Base-by-base conservation (phyloP, 2,888 invertebrate species). In the Amiota mariae region DNA sequence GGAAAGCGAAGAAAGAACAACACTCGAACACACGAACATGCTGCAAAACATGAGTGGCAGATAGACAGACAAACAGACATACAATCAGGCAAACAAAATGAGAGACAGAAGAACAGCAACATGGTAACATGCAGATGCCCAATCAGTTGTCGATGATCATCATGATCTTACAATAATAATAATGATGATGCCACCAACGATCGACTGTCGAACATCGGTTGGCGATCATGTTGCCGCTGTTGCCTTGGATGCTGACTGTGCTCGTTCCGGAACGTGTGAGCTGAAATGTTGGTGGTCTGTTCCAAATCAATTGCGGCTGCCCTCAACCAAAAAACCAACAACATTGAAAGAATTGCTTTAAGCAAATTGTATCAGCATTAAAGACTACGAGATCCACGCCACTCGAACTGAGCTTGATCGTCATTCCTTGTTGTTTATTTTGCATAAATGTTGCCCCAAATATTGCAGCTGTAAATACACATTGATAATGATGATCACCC, bases 381-480 rank as follows among this genome's bases (percentile, higher is more conserved):
- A 57, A 57, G 10, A 57, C 36, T 36, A 18, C 46, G 51, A 61
- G 64, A 67, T 59, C 67, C 72, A 71, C 12, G 66, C 70, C 75
- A 73, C 70, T 70, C 64, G 63, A 46, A 48, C 70, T 57, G 11
- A 36, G 36, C 36, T 36, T 36, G 0, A 36, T 36, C 36, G 36
- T 36, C 6, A 6, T 36, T 36, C 36, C 3, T 59, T 24, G 49
- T 64, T 85, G 85, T 86, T 86, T 85, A 82, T 85, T 82, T 85
- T 85, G 82, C 86, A 85, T 85, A 85, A 84, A 86, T 85, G 84
- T 86, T 85, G 85, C 82, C 85, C 85, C 84, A 85, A 85, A 85
- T 85, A 86, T 84, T 82, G 82, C 85, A 86, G 84, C 82, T 83
- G 86, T 85, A 85, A 83, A 82, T 81, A 81, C 80, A 82, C 77